Evolutionary conservation across 2,888 invertebrate genomes (phyloP), one percentile per base, ranked within the genome.

Genomic region (Anaspis maculata): DNA sequence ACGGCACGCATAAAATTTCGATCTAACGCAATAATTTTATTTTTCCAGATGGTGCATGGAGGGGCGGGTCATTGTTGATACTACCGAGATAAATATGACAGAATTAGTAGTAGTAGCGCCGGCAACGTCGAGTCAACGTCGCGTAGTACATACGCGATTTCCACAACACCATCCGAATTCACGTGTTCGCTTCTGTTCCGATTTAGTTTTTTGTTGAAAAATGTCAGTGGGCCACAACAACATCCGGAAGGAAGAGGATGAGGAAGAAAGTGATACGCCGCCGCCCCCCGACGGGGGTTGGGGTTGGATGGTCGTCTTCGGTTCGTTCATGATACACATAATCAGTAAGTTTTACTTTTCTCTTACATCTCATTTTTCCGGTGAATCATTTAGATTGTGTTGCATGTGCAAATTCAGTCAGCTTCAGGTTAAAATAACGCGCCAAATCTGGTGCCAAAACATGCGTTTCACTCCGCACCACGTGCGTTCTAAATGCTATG

Each of bases 241-340:
- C 34, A 41, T 36, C 13, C 39, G 39, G 12, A 54, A 52, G 11
- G 54, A 52, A 25, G 57, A 50, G 7, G 60, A 62, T 14, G 62
- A 62, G 34, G 60, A 61, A 23, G 57, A 57, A 24, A 47, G 46
- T 25, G 51, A 56, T 37, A 44, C 52, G 32, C 69, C 74, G 3
- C 65, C 77, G 39, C 84, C 86, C 11, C 89, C 88, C 1, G 92
- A 92, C 58, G 91, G 92, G 1, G 94, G 92, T 7, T 94, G 92
- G 92, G 94, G 94, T 0, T 92, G 91, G 90, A 73, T 85, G 66
- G 87, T 94, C 30, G 92, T 92, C 33, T 83, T 91, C 58, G 91
- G 86, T 13, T 94, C 94, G 4, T 96, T 97, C 68, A 83, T 95
- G 83, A 89, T 97, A 53, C 96, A 97, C 69, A 79, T 90, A 50